Evolutionary conservation across 2,797 vertebrate species (phyloP), one percentile per base, ranked within the genome.

Genomic region (Rhinatrema bivittatum): DNA sequence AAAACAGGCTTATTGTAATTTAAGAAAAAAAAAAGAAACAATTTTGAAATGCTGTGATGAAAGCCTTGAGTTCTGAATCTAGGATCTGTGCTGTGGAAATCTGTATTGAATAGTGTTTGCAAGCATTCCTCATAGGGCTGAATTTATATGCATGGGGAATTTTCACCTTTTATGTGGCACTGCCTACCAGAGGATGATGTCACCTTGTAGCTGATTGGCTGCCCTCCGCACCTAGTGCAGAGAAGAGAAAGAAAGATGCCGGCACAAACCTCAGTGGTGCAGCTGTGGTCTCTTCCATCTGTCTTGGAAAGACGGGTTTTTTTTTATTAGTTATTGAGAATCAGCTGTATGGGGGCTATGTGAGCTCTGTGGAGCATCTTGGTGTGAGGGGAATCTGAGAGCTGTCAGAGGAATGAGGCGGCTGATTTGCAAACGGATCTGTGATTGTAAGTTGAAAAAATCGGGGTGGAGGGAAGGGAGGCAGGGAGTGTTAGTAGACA

Each of bases 401-500:
- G 73, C 47, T 60, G 43, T 70, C 72, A 82, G 83, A 82, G 81
- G 79, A 78, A 98, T 97, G 94, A 95, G 91, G 81, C 88, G 92
- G 39, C 90, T 98, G 73, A 96, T 98, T 83, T 97, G 94, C 90
- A 88, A 97, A 78, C 87, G 90, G 73, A 97, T 98, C 87, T 96
- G 94, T 87, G 94, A 96, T 88, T 92, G 94, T 97, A 87, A 97
- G 93, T 96, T 87, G 74, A 78, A 78, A n/a, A 76, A 65, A 74
- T 80, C 69, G 67, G 74, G 74, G 72, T 68, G 50, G 71, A 68
- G 23, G 78, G 76, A 60, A 62, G 69, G 38, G 70, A 76, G 71
- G 52, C 74, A 73, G 72, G 65, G 76, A 68, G 62, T 78, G 72
- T 71, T 70, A 50, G 48, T 62, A 70, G 65, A 68, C 64, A 65